Evolutionary conservation across 2,888 invertebrate species (phyloP).

Genomic region (Heterodera filipjevi): DNA sequence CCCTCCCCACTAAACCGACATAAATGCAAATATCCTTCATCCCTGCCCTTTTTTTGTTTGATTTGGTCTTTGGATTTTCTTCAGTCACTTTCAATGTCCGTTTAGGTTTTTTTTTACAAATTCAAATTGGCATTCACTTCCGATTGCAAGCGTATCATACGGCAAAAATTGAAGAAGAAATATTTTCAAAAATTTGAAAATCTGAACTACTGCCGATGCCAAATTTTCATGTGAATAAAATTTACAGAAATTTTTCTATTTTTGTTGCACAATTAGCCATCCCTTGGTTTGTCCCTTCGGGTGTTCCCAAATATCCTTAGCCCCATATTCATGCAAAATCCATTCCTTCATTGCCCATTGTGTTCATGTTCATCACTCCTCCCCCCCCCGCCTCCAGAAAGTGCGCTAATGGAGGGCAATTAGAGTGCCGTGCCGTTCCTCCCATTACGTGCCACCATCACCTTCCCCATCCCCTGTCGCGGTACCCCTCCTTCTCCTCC

Average conservation of each 20-base stretch:
- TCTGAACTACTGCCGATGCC: too few relatives aligned
- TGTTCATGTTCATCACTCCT: not conserved
- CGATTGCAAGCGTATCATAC: too few relatives aligned
- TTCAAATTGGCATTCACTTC: too few relatives aligned
- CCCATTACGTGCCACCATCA: not conserved
- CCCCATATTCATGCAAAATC: not conserved
- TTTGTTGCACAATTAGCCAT: not conserved
- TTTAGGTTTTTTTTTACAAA: too few relatives aligned
- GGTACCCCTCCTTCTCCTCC: not conserved
- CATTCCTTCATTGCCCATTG: not conserved
- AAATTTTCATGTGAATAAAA: too few relatives aligned
- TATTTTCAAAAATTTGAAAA: too few relatives aligned
- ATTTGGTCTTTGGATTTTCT: not conserved
- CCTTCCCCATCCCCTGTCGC: not conserved
- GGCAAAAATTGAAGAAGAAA: too few relatives aligned
- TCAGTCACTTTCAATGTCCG: too few relatives aligned
- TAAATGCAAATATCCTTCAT: not conserved
- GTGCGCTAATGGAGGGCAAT: slow-evolving; percentile 12
- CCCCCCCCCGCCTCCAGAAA: not conserved
- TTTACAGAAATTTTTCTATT: too few relatives aligned
- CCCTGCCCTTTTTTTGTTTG: not conserved
- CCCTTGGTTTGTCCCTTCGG: not conserved
- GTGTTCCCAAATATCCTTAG: not conserved
- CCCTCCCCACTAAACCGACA: not conserved
- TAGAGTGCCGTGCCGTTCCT: slow-evolving; percentile 12